Evolutionary conservation across 2,797 vertebrate species (phyloP), one percentile per base, ranked within the genome.

Genomic region (Melanotaenia nigrans): DNA sequence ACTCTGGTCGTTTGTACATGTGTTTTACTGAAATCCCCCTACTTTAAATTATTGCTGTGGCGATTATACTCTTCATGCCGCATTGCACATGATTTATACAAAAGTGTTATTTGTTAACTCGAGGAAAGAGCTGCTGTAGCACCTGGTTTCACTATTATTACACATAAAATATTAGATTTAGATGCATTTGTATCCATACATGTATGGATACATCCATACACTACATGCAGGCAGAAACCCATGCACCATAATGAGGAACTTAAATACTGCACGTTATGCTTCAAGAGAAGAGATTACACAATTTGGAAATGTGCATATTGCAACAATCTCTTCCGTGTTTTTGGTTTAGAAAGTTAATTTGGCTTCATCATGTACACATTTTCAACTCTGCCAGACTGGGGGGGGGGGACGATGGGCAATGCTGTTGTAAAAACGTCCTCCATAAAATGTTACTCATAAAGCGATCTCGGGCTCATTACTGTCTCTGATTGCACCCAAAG

Each of bases 381-480:
- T 61, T 86, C 74, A 81, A 83, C 70, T 61, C 60, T 35, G 32
- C 12, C 3, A 3, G 35, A 55, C 55, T 53, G 13, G 24, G 28
- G 28, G 28, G 28, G 28, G 28, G 28, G 4, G 28, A 30, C 28
- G 28, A 30, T 30, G 28, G 28, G 5, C 30, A 45, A 45, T 22
- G 20, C 38, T 1, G 0, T 1, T 57, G 65, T 42, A 66, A 76
- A 1, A 11, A 5, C 10, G n/a, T 22, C 38, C 55, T 20, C 1
- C 75, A 57, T 75, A 7, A 30, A 71, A 38, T 68, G 24, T 7
- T 47, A 33, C 74, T 70, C 1, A 1, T 71, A 67, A 77, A 83
- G 47, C 0, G 2, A 53, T 18, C 75, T 22, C 24, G 18, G 33
- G 30, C 60, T 68, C 57, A 40, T 65, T 61, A 40, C 22, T 25